phyloP scores from a whole-genome alignment of 2,113 vertebrate species.

The Cygnus buccinator region DNA sequence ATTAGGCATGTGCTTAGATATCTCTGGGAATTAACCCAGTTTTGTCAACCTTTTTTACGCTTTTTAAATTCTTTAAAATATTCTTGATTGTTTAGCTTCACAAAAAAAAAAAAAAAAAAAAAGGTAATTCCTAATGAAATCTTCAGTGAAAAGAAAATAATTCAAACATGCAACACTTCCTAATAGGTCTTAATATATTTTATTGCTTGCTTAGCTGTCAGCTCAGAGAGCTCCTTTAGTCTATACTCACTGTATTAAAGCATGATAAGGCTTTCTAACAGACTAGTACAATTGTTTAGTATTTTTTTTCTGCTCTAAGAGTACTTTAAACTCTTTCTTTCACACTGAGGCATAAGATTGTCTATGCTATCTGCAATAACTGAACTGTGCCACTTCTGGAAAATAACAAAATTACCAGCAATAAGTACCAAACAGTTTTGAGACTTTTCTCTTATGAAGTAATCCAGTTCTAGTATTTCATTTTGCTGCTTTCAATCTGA shows the following conservation, averaged over 20 bases:
- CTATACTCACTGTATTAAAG: not conserved
- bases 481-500: not conserved
- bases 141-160: not conserved
- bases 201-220: not conserved
- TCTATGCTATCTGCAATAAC: not conserved
- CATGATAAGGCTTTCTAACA: not conserved
- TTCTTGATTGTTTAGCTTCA: not conserved
- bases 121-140: not conserved
- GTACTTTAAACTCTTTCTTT: not conserved
- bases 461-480: not conserved
- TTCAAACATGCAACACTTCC: not conserved
- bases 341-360: not conserved
- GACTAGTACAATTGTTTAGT: not conserved
- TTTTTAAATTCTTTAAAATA: not conserved
- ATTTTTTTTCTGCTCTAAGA: not conserved
- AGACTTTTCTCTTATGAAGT: not conserved
- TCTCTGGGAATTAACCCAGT: not conserved
- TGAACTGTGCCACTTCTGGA: not conserved
- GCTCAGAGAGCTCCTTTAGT: not conserved
- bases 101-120: not conserved
- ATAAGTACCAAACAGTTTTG: not conserved
- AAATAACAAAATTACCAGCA: accelerated
- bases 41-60: not conserved
- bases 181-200: not conserved
- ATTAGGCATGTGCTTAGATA: not conserved